Evolutionary conservation across 2,888 invertebrate genomes (phyloP).

Genomic region (Chouioia cunea): DNA sequence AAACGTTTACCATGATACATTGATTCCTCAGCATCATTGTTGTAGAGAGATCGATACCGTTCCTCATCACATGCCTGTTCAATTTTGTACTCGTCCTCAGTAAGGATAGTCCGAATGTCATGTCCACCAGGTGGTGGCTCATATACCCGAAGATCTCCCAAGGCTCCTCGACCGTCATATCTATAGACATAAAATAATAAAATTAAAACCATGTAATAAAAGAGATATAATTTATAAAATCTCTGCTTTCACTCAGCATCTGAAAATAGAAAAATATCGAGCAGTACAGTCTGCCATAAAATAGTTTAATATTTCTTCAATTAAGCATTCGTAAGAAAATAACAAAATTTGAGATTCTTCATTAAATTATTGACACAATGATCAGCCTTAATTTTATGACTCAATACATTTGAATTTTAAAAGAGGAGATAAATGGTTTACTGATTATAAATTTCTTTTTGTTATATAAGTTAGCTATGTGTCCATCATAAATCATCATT

Average conservation of each 20-base stretch:
- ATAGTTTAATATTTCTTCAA: slow-evolving; percentile 14
- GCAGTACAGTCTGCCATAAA: slow-evolving; percentile 35
- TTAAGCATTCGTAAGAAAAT: slow-evolving; percentile 16
- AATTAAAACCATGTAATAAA: slow-evolving; percentile 35
- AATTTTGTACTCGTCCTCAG: slow-evolving; percentile 81
- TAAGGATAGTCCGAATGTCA: slow-evolving; percentile 75
- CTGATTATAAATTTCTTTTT: no score
- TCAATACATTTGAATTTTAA: no score
- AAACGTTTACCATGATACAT: slow-evolving; percentile 85
- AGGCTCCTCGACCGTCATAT: slow-evolving; percentile 94
- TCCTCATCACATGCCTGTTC: slow-evolving; percentile 96
- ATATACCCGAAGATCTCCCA: slow-evolving; percentile 85
- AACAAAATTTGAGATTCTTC: slow-evolving; percentile 8
- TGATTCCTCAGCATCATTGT: slow-evolving; percentile 89
- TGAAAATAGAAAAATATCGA: slow-evolving; percentile 46
- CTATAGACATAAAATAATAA: slow-evolving; percentile 69
- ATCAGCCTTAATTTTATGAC: no score
- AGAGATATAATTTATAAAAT: slow-evolving; percentile 29
- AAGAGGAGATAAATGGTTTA: no score
- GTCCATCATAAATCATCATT: no score
- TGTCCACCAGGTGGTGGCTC: slow-evolving; percentile 85
- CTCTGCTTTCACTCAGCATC: slow-evolving; percentile 47
- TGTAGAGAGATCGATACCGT: slow-evolving; percentile 89
- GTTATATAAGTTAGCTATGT: slow-evolving; percentile 14
- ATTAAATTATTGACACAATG: no score